Conservation (phyloP, 2,797 vertebrate genomes). For the Leontopithecus rosalia region DNA sequence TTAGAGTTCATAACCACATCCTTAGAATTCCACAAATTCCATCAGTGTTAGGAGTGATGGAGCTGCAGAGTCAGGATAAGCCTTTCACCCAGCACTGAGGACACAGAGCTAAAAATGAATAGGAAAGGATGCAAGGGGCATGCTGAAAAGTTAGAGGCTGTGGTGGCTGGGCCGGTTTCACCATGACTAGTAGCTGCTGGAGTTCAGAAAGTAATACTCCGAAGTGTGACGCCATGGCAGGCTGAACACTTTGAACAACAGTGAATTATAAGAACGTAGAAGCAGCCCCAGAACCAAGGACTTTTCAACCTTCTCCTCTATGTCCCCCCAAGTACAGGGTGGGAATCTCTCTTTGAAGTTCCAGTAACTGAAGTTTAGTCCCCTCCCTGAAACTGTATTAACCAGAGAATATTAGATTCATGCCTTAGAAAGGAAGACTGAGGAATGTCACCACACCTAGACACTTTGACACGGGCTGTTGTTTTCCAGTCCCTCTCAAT, state of each 20-base stretch:
- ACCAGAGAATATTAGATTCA: background rate
- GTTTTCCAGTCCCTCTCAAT: background rate
- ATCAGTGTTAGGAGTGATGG: conserved; percentile 24
- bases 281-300: background rate
- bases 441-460: background rate
- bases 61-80: conserved; percentile 3
- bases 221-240: background rate
- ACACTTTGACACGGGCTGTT: background rate
- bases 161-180: background rate
- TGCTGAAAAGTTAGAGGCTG: background rate
- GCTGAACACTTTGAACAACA: background rate
- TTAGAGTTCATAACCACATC: conserved; percentile 57
- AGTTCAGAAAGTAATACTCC: background rate
- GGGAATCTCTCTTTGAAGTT: background rate
- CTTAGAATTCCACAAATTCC: conserved; percentile 45
- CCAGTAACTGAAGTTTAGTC: background rate
- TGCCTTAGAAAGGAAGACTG: background rate
- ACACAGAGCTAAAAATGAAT: background rate
- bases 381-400: background rate
- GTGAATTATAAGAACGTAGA: background rate
- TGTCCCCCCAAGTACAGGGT: background rate
- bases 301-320: background rate
- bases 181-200: conserved; percentile 11
- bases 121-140: background rate
- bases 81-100: conserved; percentile 8